Evolutionary conservation across 1,140 invertebrate species (phyloP).

Genomic region (Dendrolimus kikuchii): DNA sequence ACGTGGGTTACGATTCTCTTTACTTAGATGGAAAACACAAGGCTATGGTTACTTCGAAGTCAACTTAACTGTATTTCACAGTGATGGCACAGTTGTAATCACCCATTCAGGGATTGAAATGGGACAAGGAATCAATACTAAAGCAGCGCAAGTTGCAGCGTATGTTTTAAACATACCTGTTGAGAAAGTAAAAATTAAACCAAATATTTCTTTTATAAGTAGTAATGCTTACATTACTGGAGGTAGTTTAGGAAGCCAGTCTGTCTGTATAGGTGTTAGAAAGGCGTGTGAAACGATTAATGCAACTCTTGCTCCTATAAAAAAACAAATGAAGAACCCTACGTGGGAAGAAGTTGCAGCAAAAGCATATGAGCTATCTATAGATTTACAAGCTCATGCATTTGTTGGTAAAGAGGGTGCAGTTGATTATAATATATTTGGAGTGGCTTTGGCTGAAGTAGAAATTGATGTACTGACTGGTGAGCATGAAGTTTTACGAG

Average conservation of each 20-base stretch:
- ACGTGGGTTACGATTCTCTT: slow-evolving; percentile 76
- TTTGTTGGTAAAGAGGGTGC: slow-evolving; percentile 59
- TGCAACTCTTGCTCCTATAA: slow-evolving; percentile 74
- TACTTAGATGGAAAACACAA: slow-evolving; percentile 76
- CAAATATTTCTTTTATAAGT: slow-evolving; percentile 2
- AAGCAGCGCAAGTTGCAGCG: slow-evolving; percentile 82
- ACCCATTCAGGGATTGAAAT: slow-evolving; percentile 86
- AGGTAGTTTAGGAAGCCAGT: slow-evolving; percentile 8
- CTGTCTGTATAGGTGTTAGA: slow-evolving; percentile 4
- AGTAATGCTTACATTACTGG: slow-evolving; percentile 9
- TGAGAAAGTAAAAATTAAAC: slow-evolving; percentile 64
- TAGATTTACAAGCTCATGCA: slow-evolving; percentile 77
- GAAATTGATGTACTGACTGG: slow-evolving; percentile 90
- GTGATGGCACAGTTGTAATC: slow-evolving; percentile 83
- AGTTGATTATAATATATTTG: slow-evolving; percentile 74
- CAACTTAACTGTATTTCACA: slow-evolving; percentile 79
- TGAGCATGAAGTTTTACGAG: slow-evolving; percentile 76
- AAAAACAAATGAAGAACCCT: slow-evolving; percentile 68
- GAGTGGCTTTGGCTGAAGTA: slow-evolving; percentile 76
- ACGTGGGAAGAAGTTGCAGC: slow-evolving; percentile 76
- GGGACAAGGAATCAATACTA: slow-evolving; percentile 86
- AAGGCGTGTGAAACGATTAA: slow-evolving; percentile 6
- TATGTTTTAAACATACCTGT: slow-evolving; percentile 79
- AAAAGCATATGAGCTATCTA: slow-evolving; percentile 64
- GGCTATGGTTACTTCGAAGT: slow-evolving; percentile 73